A percentile compares a stretch with the other conserved stretches of the same genome.
Conservation (phyloP, 2,113 vertebrate species). For the Percopsis transmontana region DNA sequence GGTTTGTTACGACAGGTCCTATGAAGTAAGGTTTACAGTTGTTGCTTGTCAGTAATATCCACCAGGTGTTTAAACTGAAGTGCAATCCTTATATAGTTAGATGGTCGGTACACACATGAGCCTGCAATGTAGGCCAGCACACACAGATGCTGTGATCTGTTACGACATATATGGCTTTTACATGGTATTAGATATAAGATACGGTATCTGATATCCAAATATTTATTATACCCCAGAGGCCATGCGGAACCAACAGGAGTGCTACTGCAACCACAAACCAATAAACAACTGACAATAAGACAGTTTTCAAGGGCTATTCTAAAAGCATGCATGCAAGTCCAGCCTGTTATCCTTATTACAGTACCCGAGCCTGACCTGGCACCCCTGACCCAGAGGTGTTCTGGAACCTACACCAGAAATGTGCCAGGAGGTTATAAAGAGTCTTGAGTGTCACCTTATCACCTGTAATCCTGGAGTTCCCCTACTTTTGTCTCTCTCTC, state of each 20-base stretch:
- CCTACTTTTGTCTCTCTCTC: background rate
- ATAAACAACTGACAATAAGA: no score
- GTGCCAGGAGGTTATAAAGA: background rate
- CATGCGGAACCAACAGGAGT: no score
- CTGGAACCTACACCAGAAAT: slow-evolving; percentile 26
- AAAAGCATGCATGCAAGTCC: background rate
- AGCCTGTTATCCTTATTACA: background rate
- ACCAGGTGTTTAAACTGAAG: background rate
- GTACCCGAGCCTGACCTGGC: slow-evolving; percentile 25
- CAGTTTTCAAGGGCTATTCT: background rate
- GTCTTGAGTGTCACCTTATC: slow-evolving; percentile 24
- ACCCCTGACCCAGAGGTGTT: background rate
- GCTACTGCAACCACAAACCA: no score
- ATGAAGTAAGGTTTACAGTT: background rate
- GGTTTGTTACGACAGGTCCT: background rate
- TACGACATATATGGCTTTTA: background rate
- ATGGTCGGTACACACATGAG: background rate
- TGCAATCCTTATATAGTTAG: background rate
- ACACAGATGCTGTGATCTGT: background rate
- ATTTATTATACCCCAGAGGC: no score
- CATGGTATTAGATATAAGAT: background rate
- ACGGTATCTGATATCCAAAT: no score
- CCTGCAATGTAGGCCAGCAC: background rate
- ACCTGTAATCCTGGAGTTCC: slow-evolving; percentile 4
- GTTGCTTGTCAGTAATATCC: background rate